Percentiles rank a stretch among this genome's conserved stretches.
These are phyloP conservation scores for Neogale vison DNA, from an alignment of 2,113 vertebrate species.

Conservation along the genomic window DNA sequence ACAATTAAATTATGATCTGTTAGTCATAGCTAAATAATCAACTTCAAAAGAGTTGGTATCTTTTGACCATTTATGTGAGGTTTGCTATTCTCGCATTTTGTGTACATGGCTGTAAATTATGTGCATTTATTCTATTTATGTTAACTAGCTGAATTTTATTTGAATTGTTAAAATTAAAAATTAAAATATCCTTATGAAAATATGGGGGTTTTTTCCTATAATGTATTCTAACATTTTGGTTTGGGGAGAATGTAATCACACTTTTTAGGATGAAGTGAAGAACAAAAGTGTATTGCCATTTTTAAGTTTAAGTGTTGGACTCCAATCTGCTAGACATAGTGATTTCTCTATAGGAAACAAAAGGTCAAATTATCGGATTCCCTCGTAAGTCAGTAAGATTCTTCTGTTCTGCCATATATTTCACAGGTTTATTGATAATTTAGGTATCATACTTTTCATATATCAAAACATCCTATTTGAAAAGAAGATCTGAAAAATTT, in stretches of 20 bases:
- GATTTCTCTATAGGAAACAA: not conserved
- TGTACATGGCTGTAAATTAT: conserved; percentile 83
- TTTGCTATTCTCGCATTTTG: conserved; percentile 79
- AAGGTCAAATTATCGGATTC: not conserved
- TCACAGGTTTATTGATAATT: not conserved
- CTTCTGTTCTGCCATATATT: not conserved
- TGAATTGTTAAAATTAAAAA: conserved; percentile 83
- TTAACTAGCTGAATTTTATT: conserved; percentile 80
- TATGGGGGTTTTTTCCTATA: not conserved
- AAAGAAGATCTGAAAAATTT: not conserved
- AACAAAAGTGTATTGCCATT: not conserved
- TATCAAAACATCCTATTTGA: not conserved
- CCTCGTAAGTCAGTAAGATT: not conserved
- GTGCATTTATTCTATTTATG: conserved; percentile 86
- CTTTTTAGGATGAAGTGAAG: not conserved
- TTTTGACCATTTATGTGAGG: conserved; percentile 77
- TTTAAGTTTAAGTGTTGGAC: not conserved
- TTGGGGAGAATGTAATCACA: not conserved
- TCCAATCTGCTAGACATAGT: not conserved
- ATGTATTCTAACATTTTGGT: not conserved
- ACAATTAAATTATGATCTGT: conserved; percentile 63
- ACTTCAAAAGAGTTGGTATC: conserved; percentile 47
- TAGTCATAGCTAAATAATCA: conserved; percentile 75
- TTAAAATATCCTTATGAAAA: conserved; percentile 82
- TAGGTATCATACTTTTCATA: not conserved